Conservation (phyloP, 2,113 vertebrate genomes). For the Turnix velox region DNA sequence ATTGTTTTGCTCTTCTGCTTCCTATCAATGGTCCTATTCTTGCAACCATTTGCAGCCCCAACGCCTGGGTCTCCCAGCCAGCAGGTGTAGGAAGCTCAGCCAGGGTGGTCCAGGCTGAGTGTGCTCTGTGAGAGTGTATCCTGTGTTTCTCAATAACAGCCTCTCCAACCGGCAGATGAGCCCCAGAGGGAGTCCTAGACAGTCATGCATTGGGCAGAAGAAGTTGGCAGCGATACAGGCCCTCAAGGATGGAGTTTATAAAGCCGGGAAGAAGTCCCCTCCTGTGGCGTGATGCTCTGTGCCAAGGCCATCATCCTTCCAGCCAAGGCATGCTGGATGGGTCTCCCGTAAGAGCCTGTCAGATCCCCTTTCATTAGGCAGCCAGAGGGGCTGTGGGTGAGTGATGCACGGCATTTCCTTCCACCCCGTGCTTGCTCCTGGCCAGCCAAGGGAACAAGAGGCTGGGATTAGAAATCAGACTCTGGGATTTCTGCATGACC, state of each 20-base stretch:
- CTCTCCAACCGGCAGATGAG: constrained; percentile 5
- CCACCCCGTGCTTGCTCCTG: not conserved
- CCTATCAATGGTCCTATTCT: not conserved
- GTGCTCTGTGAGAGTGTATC: not conserved
- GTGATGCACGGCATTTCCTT: constrained; percentile 27
- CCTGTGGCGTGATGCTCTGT: not conserved
- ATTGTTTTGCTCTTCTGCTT: not conserved
- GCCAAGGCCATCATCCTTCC: constrained; percentile 57
- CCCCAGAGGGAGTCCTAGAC: constrained; percentile 52
- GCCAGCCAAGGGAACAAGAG: constrained; percentile 8
- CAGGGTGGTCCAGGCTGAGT: constrained; percentile 12
- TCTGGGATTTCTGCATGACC: constrained; percentile 1
- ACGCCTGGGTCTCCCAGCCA: not conserved
- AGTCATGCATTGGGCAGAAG: not conserved
- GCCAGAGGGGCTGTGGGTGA: constrained; percentile 51
- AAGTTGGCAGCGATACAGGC: constrained; percentile 10
- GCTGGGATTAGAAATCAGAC: constrained; percentile 22
- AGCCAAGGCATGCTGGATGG: constrained; percentile 38
- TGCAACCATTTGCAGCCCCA: not conserved
- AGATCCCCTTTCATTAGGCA: constrained; percentile 62
- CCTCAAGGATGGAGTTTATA: constrained; percentile 28
- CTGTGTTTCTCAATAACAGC: constrained; percentile 19
- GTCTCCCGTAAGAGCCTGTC: constrained; percentile 59
- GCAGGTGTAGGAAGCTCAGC: constrained; percentile 10
- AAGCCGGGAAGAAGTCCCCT: constrained; percentile 3